These are phyloP conservation scores for Seira sanloemensis DNA, from an alignment of 2,888 invertebrate genomes.

Conservation along the genomic window DNA sequence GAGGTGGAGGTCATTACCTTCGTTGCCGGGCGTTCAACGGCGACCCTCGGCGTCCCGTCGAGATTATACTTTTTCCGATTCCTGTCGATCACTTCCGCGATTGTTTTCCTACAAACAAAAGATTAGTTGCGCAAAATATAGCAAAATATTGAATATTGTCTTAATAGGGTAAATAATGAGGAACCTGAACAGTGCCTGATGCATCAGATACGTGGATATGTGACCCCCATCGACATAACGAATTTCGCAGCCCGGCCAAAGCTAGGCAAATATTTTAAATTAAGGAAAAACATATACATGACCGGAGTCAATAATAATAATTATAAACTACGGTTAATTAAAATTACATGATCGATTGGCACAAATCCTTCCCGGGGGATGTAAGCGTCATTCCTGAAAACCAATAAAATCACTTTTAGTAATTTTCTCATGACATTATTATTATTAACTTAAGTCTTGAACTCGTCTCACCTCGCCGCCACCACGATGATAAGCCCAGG, in stretches of 20 bases:
- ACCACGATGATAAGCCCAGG: constrained; percentile 93
- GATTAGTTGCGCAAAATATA: background rate
- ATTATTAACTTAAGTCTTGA: no score
- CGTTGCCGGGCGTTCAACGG: no score
- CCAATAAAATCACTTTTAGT: background rate
- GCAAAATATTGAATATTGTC: background rate
- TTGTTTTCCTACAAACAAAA: constrained; percentile 44
- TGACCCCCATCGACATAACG: constrained; percentile 93
- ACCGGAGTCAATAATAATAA: no score
- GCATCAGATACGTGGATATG: constrained; percentile 90
- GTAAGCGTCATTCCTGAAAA: constrained; percentile 78
- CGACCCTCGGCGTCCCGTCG: constrained; percentile 39
- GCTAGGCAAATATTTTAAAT: no score
- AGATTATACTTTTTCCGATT: constrained; percentile 59
- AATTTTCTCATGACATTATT: background rate
- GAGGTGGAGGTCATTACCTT: no score
- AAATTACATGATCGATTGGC: constrained; percentile 88
- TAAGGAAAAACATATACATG: no score
- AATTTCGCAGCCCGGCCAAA: constrained; percentile 95
- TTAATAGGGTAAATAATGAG: background rate
- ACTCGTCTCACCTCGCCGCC: constrained; percentile 84
- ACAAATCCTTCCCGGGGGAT: constrained; percentile 91
- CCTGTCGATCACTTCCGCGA: constrained; percentile 60
- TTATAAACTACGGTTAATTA: no score
- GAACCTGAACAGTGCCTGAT: constrained; percentile 91